phyloP scores from a whole-genome alignment of 2,888 invertebrate genomes.

The Brachypalpus laphriformis region DNA sequence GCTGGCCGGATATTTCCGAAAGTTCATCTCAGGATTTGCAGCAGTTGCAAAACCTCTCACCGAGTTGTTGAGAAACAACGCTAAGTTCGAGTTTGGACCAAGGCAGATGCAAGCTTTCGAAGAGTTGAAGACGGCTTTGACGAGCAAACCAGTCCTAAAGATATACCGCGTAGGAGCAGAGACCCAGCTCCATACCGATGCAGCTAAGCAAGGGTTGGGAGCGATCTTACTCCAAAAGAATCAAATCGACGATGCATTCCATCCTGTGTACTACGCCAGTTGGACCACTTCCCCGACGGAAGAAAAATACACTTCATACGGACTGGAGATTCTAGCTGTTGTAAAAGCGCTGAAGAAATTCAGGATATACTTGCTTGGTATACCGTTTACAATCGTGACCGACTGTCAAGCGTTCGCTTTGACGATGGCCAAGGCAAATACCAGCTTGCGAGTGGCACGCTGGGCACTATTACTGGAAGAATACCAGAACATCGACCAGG shows the following conservation, averaged over 20 bases:
- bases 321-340: constrained; percentile 78
- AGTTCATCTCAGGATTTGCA: background rate
- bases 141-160: constrained; percentile 18
- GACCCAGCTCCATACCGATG: constrained; percentile 48
- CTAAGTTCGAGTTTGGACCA: too few relatives aligned
- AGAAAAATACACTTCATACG: constrained; percentile 77
- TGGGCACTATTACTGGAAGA: too few relatives aligned
- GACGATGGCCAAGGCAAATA: too few relatives aligned
- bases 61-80: too few relatives aligned
- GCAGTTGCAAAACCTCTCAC: too few relatives aligned
- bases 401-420: too few relatives aligned
- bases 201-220: constrained; percentile 74
- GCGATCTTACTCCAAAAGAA: constrained; percentile 76
- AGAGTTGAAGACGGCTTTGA: constrained; percentile 4
- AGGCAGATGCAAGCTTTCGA: background rate
- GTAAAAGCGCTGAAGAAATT: constrained; percentile 78
- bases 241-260: constrained; percentile 68
- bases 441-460: too few relatives aligned
- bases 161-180: constrained; percentile 31
- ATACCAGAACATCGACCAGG: too few relatives aligned
- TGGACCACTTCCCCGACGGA: constrained; percentile 76
- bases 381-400: too few relatives aligned
- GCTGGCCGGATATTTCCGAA: background rate
- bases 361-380: constrained; percentile 76
- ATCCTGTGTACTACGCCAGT: constrained; percentile 77